These are phyloP conservation scores for Peromyscus attwateri DNA, from an alignment of 2,797 vertebrate genomes.

Conservation along the genomic window DNA sequence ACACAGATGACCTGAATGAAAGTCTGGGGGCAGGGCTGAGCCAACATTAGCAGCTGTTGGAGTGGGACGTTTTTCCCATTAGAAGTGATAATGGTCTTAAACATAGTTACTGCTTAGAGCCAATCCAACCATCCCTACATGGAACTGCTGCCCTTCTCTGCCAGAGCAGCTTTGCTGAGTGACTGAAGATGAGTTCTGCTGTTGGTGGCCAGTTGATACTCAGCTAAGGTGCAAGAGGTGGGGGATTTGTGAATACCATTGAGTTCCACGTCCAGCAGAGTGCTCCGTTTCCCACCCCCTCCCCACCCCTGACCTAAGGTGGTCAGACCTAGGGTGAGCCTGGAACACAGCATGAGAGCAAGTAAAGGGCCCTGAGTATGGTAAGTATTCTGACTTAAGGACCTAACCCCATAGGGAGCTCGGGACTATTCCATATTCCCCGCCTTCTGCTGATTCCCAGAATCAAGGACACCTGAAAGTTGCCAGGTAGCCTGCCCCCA, in stretches of 20 bases:
- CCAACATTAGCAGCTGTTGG: conserved; percentile 41
- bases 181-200: too few relatives aligned
- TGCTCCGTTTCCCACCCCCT: too few relatives aligned
- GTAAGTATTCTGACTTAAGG: neutral
- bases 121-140: too few relatives aligned
- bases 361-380: too few relatives aligned
- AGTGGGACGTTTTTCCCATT: conserved; percentile 3
- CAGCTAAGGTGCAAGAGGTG: neutral
- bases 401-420: neutral
- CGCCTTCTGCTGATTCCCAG: neutral
- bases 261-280: neutral
- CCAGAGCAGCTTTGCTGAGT: neutral
- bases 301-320: too few relatives aligned
- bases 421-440: neutral
- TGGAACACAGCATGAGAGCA: too few relatives aligned
- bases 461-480: neutral
- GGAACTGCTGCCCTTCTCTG: neutral
- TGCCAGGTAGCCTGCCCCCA: neutral
- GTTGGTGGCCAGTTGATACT: neutral
- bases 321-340: neutral
- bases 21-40: conserved; percentile 2
- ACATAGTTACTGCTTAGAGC: neutral
- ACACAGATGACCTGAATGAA: conserved; percentile 30
- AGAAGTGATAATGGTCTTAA: neutral
- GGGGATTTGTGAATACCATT: neutral